Evolutionary conservation across 1,140 invertebrate genomes (phyloP).

Genomic region (Oncopeltus fasciatus): DNA sequence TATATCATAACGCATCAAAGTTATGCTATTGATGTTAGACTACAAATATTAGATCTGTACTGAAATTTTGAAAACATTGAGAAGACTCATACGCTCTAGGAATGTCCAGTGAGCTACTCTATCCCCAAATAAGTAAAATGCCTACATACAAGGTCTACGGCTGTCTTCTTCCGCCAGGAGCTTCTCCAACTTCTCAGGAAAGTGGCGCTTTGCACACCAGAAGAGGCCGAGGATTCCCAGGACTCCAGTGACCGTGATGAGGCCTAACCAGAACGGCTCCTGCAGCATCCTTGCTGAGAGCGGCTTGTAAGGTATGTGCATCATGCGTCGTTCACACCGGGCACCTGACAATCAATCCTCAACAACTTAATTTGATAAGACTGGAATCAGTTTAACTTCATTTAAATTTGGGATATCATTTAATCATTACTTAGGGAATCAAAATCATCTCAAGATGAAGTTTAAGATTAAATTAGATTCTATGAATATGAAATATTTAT

Average conservation of each 20-base stretch:
- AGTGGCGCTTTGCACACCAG: constrained; percentile 66
- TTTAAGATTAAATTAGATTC: too few species aligned
- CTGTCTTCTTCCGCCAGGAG: constrained; percentile 58
- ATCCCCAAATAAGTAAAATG: too few species aligned
- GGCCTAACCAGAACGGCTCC: constrained; percentile 67
- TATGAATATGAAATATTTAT: too few species aligned
- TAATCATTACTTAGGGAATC: too few species aligned
- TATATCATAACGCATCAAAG: too few species aligned
- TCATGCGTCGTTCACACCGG: constrained; percentile 43
- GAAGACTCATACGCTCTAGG: too few species aligned
- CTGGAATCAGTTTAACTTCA: neutral
- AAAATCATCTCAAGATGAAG: too few species aligned
- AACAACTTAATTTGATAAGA: too few species aligned
- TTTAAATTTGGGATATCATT: neutral
- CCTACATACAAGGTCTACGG: constrained; percentile 32
- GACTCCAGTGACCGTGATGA: constrained; percentile 62
- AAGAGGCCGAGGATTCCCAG: constrained; percentile 55
- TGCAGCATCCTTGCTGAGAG: constrained; percentile 59
- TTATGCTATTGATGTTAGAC: too few species aligned
- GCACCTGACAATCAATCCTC: constrained; percentile 28
- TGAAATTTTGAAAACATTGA: too few species aligned
- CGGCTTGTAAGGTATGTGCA: constrained; percentile 50
- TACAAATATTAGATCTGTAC: too few species aligned
- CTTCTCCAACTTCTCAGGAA: constrained; percentile 68
- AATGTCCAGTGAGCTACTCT: too few species aligned